Base-by-base conservation (phyloP, 2,888 invertebrate genomes). In the Platerodrilus igneus region DNA sequence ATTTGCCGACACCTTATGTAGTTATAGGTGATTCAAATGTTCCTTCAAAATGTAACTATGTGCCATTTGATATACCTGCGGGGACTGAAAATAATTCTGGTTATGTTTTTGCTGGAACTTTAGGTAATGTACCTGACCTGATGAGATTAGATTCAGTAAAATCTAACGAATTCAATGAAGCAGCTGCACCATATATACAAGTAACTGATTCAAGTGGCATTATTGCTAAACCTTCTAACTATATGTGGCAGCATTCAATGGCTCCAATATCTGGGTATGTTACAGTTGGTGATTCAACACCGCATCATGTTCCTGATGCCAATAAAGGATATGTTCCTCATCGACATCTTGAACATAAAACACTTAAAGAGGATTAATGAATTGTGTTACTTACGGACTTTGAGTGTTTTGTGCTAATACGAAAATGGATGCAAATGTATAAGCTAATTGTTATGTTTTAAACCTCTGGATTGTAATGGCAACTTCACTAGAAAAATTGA, bases 341-440 rank as follows among this genome's bases (percentile, higher is more conserved):
- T 48, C 57, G 57, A 48, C 57, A 59, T 35, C 60, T 62, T 41
- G 62, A 63, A 31, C 53, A 50, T 19, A 63, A 63, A 50, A 48
- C 59, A 15, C 43, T 63, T 22, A 62, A 63, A 39, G 63, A 63
- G 45, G 63, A 63, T 41, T 63, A 58, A 57, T 33, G 7, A n/a
- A n/a, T n/a, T n/a, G n/a, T n/a, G n/a, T n/a, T n/a, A n/a, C n/a
- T n/a, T n/a, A n/a, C n/a, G n/a, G n/a, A n/a, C n/a, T n/a, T n/a
- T n/a, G n/a, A n/a, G n/a, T n/a, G n/a, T n/a, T n/a, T n/a, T n/a
- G n/a, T n/a, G n/a, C n/a, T n/a, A n/a, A n/a, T n/a, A n/a, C n/a
- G n/a, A n/a, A n/a, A n/a, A n/a, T n/a, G n/a, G n/a, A n/a, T n/a
- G n/a, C n/a, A n/a, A n/a, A n/a, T n/a, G n/a, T n/a, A n/a, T n/a